These are phyloP conservation scores for Margarornis squamiger DNA, from an alignment of 2,797 vertebrate species.

Conservation along the genomic window DNA sequence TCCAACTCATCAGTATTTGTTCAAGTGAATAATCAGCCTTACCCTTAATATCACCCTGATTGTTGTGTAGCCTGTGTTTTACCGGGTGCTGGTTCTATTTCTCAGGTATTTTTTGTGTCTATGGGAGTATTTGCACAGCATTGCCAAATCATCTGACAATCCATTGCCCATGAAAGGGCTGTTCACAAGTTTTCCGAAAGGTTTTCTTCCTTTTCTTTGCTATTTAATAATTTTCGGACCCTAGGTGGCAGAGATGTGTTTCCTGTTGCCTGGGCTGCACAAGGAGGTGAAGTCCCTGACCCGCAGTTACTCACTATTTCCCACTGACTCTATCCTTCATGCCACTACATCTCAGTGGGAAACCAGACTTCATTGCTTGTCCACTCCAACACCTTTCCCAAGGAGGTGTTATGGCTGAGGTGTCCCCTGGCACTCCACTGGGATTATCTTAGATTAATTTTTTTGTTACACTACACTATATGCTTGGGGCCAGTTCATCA, in stretches of 20 bases:
- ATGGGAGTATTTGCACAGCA: rapidly evolving
- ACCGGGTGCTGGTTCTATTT: background rate
- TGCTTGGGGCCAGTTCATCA: slow-evolving; percentile 21
- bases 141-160: background rate
- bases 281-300: background rate
- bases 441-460: background rate
- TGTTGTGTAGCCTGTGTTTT: background rate
- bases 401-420: background rate
- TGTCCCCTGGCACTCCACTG: background rate
- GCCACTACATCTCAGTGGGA: background rate
- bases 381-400: background rate
- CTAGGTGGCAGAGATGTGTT: rapidly evolving
- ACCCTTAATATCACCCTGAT: background rate
- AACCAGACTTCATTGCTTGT: background rate
- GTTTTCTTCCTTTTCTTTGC: background rate
- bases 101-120: background rate
- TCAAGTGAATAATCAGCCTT: slow-evolving; percentile 5
- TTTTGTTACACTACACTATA: background rate
- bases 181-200: background rate
- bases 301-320: background rate
- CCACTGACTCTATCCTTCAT: background rate
- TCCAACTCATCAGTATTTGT: background rate
- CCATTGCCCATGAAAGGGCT: background rate
- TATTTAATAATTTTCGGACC: background rate
- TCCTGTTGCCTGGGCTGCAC: background rate